Evolutionary conservation across 2,888 invertebrate species (phyloP).

Genomic region (Teleiodes luculella): DNA sequence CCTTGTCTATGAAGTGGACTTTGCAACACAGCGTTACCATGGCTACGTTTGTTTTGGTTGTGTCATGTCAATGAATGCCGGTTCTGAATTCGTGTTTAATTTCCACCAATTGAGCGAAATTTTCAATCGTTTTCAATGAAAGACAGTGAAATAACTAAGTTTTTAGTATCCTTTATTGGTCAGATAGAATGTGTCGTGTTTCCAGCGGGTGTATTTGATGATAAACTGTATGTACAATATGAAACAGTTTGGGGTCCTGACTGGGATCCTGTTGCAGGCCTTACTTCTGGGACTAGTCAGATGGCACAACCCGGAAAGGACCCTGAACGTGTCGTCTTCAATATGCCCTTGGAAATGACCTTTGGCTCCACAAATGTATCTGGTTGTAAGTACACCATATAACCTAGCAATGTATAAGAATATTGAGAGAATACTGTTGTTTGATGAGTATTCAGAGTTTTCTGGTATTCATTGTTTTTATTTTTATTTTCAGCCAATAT

Average conservation of each 20-base stretch:
- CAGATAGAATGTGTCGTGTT: conserved; percentile 89
- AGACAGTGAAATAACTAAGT: conserved; percentile 67
- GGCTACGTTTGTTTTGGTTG: conserved; percentile 58
- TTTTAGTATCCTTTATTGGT: conserved; percentile 84
- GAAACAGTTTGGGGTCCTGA: conserved; percentile 88
- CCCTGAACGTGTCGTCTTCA: conserved; percentile 86
- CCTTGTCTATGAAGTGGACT: no score
- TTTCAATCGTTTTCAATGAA: conserved; percentile 43
- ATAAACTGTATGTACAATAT: conserved; percentile 81
- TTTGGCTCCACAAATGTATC: conserved; percentile 96
- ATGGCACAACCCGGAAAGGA: conserved; percentile 83
- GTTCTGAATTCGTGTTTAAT: background rate
- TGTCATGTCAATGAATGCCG: conserved; percentile 10
- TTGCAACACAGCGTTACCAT: conserved; percentile 51
- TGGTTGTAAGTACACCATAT: conserved; percentile 86
- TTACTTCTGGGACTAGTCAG: conserved; percentile 94
- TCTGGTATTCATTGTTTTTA: no score
- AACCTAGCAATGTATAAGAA: background rate
- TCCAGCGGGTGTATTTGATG: conserved; percentile 81
- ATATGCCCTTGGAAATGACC: conserved; percentile 94
- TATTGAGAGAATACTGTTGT: no score
- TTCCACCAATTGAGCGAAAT: conserved; percentile 22
- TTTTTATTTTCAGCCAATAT: no score
- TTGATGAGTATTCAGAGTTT: no score
- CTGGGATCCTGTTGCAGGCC: conserved; percentile 91